Base-by-base conservation (phyloP, 2,113 vertebrate species). In the Gadus macrocephalus region DNA sequence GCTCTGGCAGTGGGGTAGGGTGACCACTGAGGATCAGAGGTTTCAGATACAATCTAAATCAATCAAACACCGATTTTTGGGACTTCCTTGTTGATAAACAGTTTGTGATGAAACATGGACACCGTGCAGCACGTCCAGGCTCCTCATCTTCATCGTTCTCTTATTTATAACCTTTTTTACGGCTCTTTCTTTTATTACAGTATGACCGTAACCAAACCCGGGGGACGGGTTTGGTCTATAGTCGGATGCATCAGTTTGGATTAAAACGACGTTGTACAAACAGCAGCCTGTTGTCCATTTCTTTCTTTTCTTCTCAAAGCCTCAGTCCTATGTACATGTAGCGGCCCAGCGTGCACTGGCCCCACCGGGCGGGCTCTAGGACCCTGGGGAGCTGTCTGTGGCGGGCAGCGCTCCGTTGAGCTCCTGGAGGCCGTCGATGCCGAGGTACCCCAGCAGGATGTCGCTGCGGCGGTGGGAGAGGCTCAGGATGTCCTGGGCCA, bases 381-480 rank as follows among this genome's bases (percentile, higher is more conserved):
- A 70, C 67, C 16, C 93, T 79, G 84, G 78, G 76, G 88, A 82
- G 58, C 81, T 89, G 25, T 91, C 90, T 17, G 14, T 79, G 0
- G 15, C n/a, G 7, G 93, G 91, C 19, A 94, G 78, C 0, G 28
- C 74, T 1, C 96, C 96, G 0, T 99, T 98, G 73, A 94, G 79
- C 81, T 94, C 92, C 0, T 81, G 67, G 14, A 92, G 75, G 1
- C 65, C 79, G 1, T 95, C 87, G 0, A 90, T 91, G 56, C 96
- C 95, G 85, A 99, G 85, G 31, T 95, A 99, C 0, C 95, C 94
- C 8, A 99, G 72, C 61, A 99, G 92, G 83, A 99, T 98, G 72
- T 98, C 95, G 0, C 96, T 95, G 73, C 97, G 94, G 60, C 96
- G 93, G 82, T 95, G 95, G 0, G 97, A 99, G 55, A 99, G 92